Percentiles rank a stretch among this genome's conserved stretches.
These are phyloP conservation scores for Pholis gunnellus DNA, from an alignment of 2,113 vertebrate genomes.

Conservation along the genomic window DNA sequence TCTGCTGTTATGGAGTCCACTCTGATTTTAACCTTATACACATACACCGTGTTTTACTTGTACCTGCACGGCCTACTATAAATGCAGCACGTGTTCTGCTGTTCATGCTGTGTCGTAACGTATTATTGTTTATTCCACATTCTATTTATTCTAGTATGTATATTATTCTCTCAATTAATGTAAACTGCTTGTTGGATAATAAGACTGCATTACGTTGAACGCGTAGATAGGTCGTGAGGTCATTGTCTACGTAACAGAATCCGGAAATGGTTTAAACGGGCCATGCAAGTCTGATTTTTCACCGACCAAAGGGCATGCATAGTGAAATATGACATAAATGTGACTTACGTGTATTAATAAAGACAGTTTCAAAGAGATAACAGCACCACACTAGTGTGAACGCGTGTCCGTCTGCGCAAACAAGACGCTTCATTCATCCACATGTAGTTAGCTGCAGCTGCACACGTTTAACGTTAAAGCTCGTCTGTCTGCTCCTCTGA, in stretches of 20 bases:
- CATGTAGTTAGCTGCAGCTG: not conserved
- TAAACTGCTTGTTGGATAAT: not conserved
- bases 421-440: conserved; percentile 1
- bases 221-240: conserved; percentile 14
- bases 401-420: no score
- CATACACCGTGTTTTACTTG: not conserved
- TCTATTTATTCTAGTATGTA: not conserved
- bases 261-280: conserved; percentile 14
- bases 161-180: not conserved
- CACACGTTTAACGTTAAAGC: not conserved
- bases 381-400: no score
- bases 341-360: not conserved
- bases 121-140: not conserved
- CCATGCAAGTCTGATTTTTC: not conserved
- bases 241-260: conserved; percentile 26
- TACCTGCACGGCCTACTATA: not conserved
- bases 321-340: not conserved
- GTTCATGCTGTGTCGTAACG: not conserved
- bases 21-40: not conserved
- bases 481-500: not conserved
- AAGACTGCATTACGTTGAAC: not conserved
- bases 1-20: not conserved
- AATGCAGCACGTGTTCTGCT: not conserved
- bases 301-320: conserved; percentile 12
- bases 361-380: not conserved